Conservation (phyloP, 1,140 invertebrate genomes). For the Delia radicum region DNA sequence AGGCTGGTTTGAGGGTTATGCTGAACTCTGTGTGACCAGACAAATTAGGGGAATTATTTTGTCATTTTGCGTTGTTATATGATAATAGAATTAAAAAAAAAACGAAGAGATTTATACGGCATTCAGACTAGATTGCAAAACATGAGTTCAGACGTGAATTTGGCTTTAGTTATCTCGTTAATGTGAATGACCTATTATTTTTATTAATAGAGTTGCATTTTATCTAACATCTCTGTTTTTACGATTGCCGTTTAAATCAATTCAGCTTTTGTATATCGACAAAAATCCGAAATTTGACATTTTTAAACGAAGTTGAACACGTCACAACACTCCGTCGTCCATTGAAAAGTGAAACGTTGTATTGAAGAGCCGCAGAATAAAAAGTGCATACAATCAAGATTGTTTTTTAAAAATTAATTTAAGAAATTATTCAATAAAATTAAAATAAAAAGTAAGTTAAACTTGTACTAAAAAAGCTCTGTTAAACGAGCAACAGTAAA, state of each 20-base stretch:
- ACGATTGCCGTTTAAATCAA: neutral
- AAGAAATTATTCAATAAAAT: constrained; percentile 34
- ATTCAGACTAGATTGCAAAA: too few species aligned
- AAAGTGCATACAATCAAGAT: constrained; percentile 15
- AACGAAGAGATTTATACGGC: too few species aligned
- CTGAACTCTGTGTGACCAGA: too few species aligned
- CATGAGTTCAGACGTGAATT: too few species aligned
- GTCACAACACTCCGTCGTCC: constrained; percentile 36
- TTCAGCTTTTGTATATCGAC: neutral
- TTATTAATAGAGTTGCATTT: too few species aligned
- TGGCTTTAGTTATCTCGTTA: too few species aligned
- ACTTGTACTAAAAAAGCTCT: neutral
- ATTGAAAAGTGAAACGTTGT: constrained; percentile 26
- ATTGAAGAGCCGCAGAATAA: constrained; percentile 15
- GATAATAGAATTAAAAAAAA: too few species aligned
- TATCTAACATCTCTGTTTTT: too few species aligned
- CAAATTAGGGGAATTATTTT: too few species aligned
- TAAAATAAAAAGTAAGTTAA: constrained; percentile 39
- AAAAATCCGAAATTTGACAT: constrained; percentile 43
- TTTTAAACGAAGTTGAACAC: constrained; percentile 42
- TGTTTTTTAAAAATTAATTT: constrained; percentile 14
- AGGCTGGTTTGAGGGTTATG: too few species aligned
- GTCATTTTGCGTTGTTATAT: too few species aligned
- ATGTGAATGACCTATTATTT: too few species aligned
- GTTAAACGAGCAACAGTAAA: neutral